Evolutionary conservation across 1,140 invertebrate species (phyloP).

Genomic region (Lordiphosa collinella): DNA sequence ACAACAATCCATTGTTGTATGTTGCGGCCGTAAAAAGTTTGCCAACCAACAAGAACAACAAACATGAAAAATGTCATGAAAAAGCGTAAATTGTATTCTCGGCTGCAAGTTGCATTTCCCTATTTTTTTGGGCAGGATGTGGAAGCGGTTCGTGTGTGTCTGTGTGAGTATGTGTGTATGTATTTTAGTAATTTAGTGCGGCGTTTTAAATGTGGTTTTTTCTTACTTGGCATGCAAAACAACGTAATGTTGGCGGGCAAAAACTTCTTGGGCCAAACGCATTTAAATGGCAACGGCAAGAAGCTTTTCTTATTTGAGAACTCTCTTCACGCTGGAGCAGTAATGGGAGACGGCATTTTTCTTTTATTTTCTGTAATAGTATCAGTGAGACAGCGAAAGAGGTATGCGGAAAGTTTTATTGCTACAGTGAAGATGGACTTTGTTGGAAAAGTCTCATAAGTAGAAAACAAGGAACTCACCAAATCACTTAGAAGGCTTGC

Average conservation of each 20-base stretch:
- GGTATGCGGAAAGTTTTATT: too few species aligned
- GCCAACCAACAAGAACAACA: slow-evolving; percentile 25
- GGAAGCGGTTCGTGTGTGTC: slow-evolving; percentile 8
- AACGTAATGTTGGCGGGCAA: slow-evolving; percentile 1
- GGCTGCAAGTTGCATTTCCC: slow-evolving; percentile 31
- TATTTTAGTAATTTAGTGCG: slow-evolving; percentile 59
- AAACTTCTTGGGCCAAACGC: too few species aligned
- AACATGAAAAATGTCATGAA: slow-evolving; percentile 60
- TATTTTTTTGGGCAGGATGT: slow-evolving; percentile 4
- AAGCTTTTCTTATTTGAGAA: slow-evolving; percentile 7
- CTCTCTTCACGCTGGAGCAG: too few species aligned
- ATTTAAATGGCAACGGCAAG: too few species aligned
- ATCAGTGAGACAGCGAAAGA: too few species aligned
- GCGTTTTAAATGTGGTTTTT: slow-evolving; percentile 53
- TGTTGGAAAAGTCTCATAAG: too few species aligned
- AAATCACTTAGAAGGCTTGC: too few species aligned
- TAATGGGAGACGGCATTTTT: too few species aligned
- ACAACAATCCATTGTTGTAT: slow-evolving; percentile 39
- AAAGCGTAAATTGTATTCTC: slow-evolving; percentile 61
- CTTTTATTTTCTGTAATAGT: too few species aligned
- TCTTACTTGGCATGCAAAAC: slow-evolving; percentile 35
- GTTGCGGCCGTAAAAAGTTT: slow-evolving; percentile 62
- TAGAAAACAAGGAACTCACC: too few species aligned
- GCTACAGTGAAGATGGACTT: too few species aligned
- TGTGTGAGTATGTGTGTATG: slow-evolving; percentile 19